Base-by-base conservation (phyloP, 1,140 invertebrate species). In the Leptoteleia sp. region DNA sequence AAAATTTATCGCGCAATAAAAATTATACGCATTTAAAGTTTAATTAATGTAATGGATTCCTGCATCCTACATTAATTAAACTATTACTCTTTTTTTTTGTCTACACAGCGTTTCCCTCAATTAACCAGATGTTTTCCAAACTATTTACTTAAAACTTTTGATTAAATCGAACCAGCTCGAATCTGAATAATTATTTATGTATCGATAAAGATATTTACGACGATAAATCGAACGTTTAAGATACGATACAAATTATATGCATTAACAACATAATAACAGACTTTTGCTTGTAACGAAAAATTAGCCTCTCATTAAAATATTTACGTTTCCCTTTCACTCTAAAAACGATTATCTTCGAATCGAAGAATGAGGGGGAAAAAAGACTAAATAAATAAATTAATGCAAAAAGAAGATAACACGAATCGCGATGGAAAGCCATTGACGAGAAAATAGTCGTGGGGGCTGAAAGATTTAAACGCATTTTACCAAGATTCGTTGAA, bases 311-410 rank as follows among this genome's bases (percentile, higher is more conserved):
- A 65, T 65, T 52, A 52, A 52, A 65, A 25, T 43, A 65, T 65
- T 65, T 65, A 65, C 61, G 52, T 65, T 65, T 65, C 22, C 47
- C 61, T 65, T 65, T 65, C 47, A 52, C 45, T 65, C 42, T 42
- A 33, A 62, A 62, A 27, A 27, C 31, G 57, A 62, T 17, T 13
- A 27, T 17, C 1, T n/a, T n/a, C n/a, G n/a, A n/a, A n/a, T n/a
- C n/a, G n/a, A n/a, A n/a, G n/a, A n/a, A n/a, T n/a, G n/a, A n/a
- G n/a, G n/a, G n/a, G n/a, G n/a, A n/a, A n/a, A n/a, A n/a, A n/a
- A n/a, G n/a, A n/a, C n/a, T n/a, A n/a, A n/a, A n/a, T n/a, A n/a
- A n/a, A n/a, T n/a, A n/a, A n/a, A n/a, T n/a, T n/a, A n/a, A n/a
- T n/a, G n/a, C n/a, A n/a, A n/a, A n/a, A n/a, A n/a, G n/a, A n/a